These are phyloP conservation scores for Rhynchonycteris naso DNA, from an alignment of 2,797 vertebrate genomes.

Conservation along the genomic window DNA sequence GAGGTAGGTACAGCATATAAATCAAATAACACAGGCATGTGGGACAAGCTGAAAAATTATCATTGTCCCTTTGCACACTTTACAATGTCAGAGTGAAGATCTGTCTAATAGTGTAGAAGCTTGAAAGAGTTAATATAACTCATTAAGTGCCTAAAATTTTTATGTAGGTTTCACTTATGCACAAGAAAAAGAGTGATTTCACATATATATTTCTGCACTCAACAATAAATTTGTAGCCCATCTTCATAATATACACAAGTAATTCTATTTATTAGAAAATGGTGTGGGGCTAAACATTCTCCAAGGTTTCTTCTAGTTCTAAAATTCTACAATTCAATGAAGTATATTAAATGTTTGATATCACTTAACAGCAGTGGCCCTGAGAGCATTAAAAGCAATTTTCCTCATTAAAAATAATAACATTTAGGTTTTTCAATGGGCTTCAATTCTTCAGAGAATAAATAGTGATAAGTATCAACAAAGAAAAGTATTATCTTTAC, in stretches of 20 bases:
- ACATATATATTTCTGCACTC: not conserved
- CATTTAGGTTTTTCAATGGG: not conserved
- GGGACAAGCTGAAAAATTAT: conserved; percentile 72
- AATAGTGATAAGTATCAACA: not conserved
- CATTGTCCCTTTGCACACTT: conserved; percentile 59
- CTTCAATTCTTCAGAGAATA: conserved; percentile 13
- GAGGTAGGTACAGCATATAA: conserved; percentile 72
- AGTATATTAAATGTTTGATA: conserved; percentile 15
- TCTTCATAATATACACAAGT: not conserved
- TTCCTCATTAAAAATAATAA: not conserved
- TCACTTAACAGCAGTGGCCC: not conserved
- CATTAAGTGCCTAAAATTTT: not conserved
- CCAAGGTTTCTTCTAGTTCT: not conserved
- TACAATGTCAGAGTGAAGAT: conserved; percentile 66
- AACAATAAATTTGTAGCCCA: conserved; percentile 10
- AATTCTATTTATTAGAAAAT: not conserved
- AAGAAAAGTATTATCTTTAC: conserved; percentile 34
- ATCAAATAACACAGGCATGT: conserved; percentile 70
- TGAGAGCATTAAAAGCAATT: conserved; percentile 3
- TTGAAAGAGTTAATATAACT: conserved; percentile 37
- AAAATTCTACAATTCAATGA: conserved; percentile 23
- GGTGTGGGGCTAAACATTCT: not conserved
- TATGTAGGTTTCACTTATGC: conserved; percentile 34
- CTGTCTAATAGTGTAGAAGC: not conserved
- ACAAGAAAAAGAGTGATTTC: not conserved